These are phyloP conservation scores for Cyphomyrmex costatus DNA, from an alignment of 1,140 invertebrate species.

Conservation along the genomic window DNA sequence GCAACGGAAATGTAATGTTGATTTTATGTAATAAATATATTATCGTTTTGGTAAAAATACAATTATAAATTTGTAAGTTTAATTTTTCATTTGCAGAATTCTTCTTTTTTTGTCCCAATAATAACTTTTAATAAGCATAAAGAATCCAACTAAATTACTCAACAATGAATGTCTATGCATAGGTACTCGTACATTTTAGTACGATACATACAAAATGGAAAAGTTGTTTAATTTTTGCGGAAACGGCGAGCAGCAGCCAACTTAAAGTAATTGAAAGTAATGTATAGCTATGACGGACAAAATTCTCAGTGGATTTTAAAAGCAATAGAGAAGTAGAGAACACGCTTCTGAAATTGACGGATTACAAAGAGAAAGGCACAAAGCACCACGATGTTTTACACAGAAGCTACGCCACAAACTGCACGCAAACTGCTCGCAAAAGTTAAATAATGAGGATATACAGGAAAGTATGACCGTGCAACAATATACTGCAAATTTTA, in stretches of 20 bases:
- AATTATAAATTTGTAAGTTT: neutral
- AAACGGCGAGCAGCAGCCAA: neutral
- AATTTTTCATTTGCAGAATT: neutral
- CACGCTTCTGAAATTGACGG: slow-evolving; percentile 37
- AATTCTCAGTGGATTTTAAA: slow-evolving; percentile 43
- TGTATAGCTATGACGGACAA: slow-evolving; percentile 17
- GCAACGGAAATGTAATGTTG: neutral
- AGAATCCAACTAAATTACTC: neutral
- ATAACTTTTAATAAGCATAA: neutral
- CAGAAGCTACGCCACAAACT: slow-evolving; percentile 19
- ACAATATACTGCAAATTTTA: neutral
- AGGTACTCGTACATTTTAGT: neutral
- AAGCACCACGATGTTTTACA: slow-evolving; percentile 3
- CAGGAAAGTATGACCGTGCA: slow-evolving; percentile 8
- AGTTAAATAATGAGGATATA: slow-evolving; percentile 46
- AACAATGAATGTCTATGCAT: neutral
- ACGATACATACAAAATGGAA: neutral
- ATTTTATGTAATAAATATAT: neutral
- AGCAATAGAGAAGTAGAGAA: slow-evolving; percentile 12
- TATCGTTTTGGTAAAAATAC: neutral
- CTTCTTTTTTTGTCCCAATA: neutral
- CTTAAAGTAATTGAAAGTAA: slow-evolving; percentile 36
- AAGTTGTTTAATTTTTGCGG: neutral
- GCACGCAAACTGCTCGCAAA: slow-evolving; percentile 1
- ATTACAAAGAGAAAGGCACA: slow-evolving; percentile 7